Base-by-base conservation (phyloP, 2,888 invertebrate genomes). In the Antheraea assamensis region DNA sequence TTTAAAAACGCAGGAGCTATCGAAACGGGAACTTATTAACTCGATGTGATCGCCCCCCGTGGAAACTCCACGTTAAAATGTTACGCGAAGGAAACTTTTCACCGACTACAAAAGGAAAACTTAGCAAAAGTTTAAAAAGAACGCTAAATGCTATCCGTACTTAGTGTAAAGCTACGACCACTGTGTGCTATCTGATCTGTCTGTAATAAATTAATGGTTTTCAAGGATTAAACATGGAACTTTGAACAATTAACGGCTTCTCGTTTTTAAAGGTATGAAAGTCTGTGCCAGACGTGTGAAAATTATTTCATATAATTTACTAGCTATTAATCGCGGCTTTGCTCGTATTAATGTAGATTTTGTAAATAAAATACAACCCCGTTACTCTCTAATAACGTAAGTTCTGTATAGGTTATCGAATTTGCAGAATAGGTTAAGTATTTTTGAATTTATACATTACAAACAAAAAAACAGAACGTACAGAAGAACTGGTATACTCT, bases 11-110 rank as follows among this genome's bases (percentile, higher is more conserved):
- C 89, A 90, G 88, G 87, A 91, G 92, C 94, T 90, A 94, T 94
- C 92, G 91, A 88, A 93, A 90, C 91, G 88, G 89, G 89, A 94
- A 94, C 94, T 94, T 94, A 94, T 94, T 94, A 94, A 94, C 94
- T 94, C 90, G 93, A 94, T 92, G 94, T 89, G 94, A 94, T 93
- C 92, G 92, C 89, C 87, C 86, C 89, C 83, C 70, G 90, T 86
- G 86, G 90, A 91, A 92, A 92, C 90, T 91, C 88, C 79, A 87
- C 91, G 87, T 90, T 93, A 92, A 94, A 94, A 94, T 93, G 94
- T 94, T 92, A 92, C 93, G 92, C 88, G 90, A 89, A 87, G 88
- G 83, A 87, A 93, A 93, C 89, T 92, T 93, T 91, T 85, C 84
- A 85, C 88, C 85, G 92, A 92, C 90, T 92, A 91, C 88, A 91